phyloP scores from a whole-genome alignment of 2,888 invertebrate genomes.

The Emmelina monodactyla region DNA sequence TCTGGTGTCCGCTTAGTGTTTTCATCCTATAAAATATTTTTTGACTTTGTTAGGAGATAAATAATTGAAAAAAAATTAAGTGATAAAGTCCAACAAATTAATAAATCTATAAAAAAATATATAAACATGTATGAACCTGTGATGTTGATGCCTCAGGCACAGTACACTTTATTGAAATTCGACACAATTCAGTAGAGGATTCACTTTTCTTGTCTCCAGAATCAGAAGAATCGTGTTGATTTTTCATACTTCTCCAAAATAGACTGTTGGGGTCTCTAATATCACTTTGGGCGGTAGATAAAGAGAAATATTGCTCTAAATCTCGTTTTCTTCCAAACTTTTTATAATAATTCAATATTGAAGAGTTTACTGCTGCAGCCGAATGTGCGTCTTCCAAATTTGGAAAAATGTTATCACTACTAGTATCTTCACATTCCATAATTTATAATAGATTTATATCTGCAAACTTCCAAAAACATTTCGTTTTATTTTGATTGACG shows the following conservation, averaged over 20 bases:
- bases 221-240: constrained; percentile 45
- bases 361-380: constrained; percentile 39
- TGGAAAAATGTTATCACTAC: too few species aligned
- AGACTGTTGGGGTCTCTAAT: constrained; percentile 40
- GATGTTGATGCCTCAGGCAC: constrained; percentile 34
- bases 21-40: constrained; percentile 30
- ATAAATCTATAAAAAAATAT: neutral
- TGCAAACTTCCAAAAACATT: too few species aligned
- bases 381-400: constrained; percentile 23
- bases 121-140: constrained; percentile 24
- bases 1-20: constrained; percentile 30
- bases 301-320: constrained; percentile 72
- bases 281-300: constrained; percentile 51
- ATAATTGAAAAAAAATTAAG: neutral
- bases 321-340: constrained; percentile 72
- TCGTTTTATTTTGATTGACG: too few species aligned
- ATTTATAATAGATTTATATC: too few species aligned
- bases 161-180: constrained; percentile 50
- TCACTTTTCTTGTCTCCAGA: constrained; percentile 44
- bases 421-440: too few species aligned
- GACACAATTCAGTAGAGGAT: constrained; percentile 47
- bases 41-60: too few species aligned
- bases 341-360: constrained; percentile 71
- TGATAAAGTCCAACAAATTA: neutral
- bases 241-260: constrained; percentile 56